Evolutionary conservation across 2,113 vertebrate genomes (phyloP).

Genomic region (Mesembrinibis cayennensis): DNA sequence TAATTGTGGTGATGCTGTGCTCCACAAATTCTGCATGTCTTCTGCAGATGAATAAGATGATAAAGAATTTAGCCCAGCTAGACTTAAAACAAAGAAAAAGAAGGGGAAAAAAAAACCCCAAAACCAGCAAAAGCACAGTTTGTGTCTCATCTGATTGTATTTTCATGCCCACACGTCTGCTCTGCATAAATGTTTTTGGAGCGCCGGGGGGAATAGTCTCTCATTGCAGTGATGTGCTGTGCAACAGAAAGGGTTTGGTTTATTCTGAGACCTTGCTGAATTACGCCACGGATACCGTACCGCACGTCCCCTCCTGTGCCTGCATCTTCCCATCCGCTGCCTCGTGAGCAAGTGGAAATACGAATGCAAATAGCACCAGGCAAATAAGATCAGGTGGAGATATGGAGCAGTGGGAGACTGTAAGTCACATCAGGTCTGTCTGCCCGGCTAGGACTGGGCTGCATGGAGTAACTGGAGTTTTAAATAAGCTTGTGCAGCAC

Average conservation of each 20-base stretch:
- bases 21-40: fast-evolving
- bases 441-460: neutral
- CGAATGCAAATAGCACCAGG: neutral
- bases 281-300: neutral
- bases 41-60: neutral
- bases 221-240: neutral
- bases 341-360: neutral
- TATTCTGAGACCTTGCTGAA: neutral
- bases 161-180: conserved; percentile 49
- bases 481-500: neutral
- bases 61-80: neutral
- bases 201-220: neutral
- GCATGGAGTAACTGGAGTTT: neutral
- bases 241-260: neutral
- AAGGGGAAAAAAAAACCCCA: neutral
- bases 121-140: neutral
- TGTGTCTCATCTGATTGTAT: conserved; percentile 34
- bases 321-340: neutral
- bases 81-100: neutral
- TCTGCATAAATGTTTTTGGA: conserved; percentile 25
- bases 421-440: neutral
- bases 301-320: neutral
- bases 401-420: neutral
- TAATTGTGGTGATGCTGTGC: neutral
- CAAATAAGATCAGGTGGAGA: neutral